Conservation (phyloP, 2,888 invertebrate genomes). For the Melanchra persicariae region DNA sequence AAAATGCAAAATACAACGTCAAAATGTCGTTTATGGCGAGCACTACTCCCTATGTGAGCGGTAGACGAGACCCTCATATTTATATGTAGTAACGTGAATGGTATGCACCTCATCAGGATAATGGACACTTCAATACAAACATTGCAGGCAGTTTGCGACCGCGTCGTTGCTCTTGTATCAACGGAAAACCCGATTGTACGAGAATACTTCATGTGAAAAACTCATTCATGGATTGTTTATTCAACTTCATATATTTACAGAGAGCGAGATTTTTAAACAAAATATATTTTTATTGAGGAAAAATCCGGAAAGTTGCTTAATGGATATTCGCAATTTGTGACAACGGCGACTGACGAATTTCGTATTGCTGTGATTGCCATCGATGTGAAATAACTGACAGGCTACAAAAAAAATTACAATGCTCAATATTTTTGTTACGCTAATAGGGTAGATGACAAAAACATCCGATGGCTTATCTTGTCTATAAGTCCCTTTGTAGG, state of each 20-base stretch:
- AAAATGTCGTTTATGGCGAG: slow-evolving; percentile 36
- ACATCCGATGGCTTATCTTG: background rate
- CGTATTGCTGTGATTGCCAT: slow-evolving; percentile 43
- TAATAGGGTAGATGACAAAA: no score
- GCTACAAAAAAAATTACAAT: slow-evolving; percentile 9
- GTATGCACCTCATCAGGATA: slow-evolving; percentile 81
- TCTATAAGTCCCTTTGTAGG: background rate
- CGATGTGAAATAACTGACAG: slow-evolving; percentile 26
- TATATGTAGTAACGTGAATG: slow-evolving; percentile 72
- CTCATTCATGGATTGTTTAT: slow-evolving; percentile 55
- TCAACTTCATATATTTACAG: slow-evolving; percentile 50
- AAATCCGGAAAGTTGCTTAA: slow-evolving; percentile 36
- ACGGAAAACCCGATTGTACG: slow-evolving; percentile 63
- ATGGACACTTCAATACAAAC: slow-evolving; percentile 81
- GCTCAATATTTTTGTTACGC: background rate
- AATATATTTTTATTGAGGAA: slow-evolving; percentile 39
- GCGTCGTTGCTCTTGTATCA: slow-evolving; percentile 66
- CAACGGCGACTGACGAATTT: slow-evolving; percentile 37
- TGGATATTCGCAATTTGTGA: slow-evolving; percentile 56
- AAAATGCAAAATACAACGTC: slow-evolving; percentile 24
- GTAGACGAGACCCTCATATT: slow-evolving; percentile 57
- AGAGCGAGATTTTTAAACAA: slow-evolving; percentile 40
- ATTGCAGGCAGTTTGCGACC: slow-evolving; percentile 73
- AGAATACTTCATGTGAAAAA: slow-evolving; percentile 56
- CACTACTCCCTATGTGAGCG: slow-evolving; percentile 39